Conservation (phyloP, 2,888 invertebrate genomes). For the Lydus trimaculatus region DNA sequence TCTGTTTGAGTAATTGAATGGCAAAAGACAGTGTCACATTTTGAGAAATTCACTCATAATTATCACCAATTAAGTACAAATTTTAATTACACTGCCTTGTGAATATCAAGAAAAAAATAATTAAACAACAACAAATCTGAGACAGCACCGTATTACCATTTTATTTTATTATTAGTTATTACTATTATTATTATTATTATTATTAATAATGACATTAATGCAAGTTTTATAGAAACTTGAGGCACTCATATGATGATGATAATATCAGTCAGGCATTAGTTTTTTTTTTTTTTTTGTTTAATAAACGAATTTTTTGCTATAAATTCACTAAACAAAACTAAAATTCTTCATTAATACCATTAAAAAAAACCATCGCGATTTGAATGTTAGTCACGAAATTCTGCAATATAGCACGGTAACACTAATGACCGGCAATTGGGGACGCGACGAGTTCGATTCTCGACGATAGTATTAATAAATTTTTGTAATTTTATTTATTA, state of each 20-base stretch:
- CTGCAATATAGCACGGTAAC: no score
- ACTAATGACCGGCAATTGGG: no score
- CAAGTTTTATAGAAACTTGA: slow-evolving; percentile 37
- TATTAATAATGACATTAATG: slow-evolving; percentile 8
- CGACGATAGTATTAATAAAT: no score
- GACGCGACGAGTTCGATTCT: no score
- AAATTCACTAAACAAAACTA: no score
- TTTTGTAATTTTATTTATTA: neutral
- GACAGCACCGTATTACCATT: slow-evolving; percentile 20
- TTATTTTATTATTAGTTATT: neutral
- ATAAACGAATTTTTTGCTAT: no score
- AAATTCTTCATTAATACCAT: neutral
- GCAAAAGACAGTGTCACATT: slow-evolving; percentile 30
- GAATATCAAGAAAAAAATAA: neutral
- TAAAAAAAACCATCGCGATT: no score
- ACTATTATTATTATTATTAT: slow-evolving; percentile 8
- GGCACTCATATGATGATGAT: slow-evolving; percentile 69
- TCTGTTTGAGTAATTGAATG: neutral
- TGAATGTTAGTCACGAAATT: no score
- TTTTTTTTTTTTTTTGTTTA: neutral
- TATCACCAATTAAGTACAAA: slow-evolving; percentile 36
- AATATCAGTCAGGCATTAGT: slow-evolving; percentile 65
- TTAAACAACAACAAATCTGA: slow-evolving; percentile 13
- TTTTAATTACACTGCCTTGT: slow-evolving; percentile 29
- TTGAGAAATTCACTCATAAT: slow-evolving; percentile 19